Evolutionary conservation across 2,797 vertebrate species (phyloP).

Genomic region (Macrochelys suwanniensis): DNA sequence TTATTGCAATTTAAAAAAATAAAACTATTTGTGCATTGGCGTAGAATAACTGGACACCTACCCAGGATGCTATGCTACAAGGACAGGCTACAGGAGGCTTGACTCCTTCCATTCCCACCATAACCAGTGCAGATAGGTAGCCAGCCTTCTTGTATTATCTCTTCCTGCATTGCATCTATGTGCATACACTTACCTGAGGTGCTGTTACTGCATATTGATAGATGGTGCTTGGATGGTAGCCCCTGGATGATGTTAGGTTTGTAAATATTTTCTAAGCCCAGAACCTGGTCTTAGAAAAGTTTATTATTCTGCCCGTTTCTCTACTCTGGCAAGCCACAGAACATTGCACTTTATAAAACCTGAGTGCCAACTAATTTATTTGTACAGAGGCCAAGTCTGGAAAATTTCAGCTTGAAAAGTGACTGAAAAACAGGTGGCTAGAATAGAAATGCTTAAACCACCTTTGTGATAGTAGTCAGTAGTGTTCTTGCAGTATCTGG

Average conservation of each 20-base stretch:
- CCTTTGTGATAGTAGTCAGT: background rate
- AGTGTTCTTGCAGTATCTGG: background rate
- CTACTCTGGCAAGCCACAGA: background rate
- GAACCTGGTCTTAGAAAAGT: background rate
- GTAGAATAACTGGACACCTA: background rate
- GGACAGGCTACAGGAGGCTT: background rate
- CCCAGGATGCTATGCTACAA: background rate
- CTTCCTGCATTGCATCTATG: too few relatives aligned
- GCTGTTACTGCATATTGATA: too few relatives aligned
- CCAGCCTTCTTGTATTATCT: background rate
- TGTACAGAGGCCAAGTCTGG: background rate
- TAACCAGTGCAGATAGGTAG: background rate
- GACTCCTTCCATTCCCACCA: background rate
- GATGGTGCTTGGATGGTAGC: too few relatives aligned
- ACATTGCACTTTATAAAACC: background rate
- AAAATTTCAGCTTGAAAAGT: background rate
- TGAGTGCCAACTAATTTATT: background rate
- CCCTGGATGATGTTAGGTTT: too few relatives aligned
- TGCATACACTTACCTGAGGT: too few relatives aligned
- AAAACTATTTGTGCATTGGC: accelerated
- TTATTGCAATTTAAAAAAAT: background rate
- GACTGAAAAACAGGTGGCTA: background rate
- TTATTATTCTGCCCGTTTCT: background rate
- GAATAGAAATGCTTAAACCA: background rate
- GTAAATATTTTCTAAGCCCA: too few relatives aligned